Evolutionary conservation across 2,888 invertebrate genomes (phyloP).

Genomic region (Autographa pulchrina): DNA sequence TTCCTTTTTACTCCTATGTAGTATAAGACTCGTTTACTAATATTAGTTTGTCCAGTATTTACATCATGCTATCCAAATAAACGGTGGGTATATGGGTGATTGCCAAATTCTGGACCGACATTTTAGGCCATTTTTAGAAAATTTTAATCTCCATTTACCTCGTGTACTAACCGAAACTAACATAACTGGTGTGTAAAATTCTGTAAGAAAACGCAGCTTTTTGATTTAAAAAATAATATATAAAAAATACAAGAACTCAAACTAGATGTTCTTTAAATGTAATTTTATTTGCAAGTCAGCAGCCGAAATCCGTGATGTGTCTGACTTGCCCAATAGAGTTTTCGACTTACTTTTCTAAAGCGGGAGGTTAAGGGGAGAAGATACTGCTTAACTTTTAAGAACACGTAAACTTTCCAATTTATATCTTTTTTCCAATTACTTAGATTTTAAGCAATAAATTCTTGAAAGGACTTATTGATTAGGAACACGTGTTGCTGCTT

Average conservation of each 20-base stretch:
- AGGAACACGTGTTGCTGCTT: slow-evolving; percentile 30
- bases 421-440: neutral
- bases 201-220: no score
- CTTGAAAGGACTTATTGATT: slow-evolving; percentile 23
- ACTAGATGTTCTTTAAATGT: no score
- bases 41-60: slow-evolving; percentile 32
- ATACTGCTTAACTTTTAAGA: no score
- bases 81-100: slow-evolving; percentile 56
- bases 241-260: no score
- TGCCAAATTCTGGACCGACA: slow-evolving; percentile 58
- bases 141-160: neutral
- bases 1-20: slow-evolving; percentile 11
- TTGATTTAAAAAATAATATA: no score
- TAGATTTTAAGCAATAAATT: neutral
- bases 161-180: no score
- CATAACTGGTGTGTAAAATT: no score
- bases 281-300: no score
- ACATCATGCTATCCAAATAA: slow-evolving; percentile 53
- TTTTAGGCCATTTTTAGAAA: slow-evolving; percentile 27
- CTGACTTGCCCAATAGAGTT: no score
- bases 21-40: slow-evolving; percentile 25
- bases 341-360: no score
- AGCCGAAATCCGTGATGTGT: no score
- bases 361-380: no score
- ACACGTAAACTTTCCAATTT: neutral